These are phyloP conservation scores for Lynx canadensis DNA, from an alignment of 2,113 vertebrate species.

Conservation along the genomic window DNA sequence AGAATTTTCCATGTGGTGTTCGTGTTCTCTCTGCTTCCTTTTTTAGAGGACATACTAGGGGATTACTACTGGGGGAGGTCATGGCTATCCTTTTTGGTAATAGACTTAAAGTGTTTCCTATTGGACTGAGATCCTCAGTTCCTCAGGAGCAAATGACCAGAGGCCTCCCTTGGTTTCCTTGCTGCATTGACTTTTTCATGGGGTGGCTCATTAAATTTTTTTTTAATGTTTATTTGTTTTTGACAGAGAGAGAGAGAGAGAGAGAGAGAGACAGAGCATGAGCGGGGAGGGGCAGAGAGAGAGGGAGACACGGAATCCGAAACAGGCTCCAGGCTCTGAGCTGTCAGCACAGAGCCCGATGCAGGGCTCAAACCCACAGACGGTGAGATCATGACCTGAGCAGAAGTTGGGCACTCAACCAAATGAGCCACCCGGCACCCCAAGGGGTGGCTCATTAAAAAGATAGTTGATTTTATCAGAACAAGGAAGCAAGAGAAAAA, in stretches of 20 bases:
- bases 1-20: neutral
- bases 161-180: neutral
- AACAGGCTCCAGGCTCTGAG: too few species aligned
- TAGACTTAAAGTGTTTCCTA: neutral
- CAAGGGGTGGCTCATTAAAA: neutral
- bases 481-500: neutral
- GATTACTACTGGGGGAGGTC: neutral
- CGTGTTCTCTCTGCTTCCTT: neutral
- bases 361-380: too few species aligned
- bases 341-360: too few species aligned
- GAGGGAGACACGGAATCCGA: too few species aligned
- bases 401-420: too few species aligned
- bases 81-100: neutral
- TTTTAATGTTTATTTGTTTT: too few species aligned
- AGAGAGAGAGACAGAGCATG: too few species aligned
- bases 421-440: too few species aligned
- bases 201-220: neutral
- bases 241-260: too few species aligned
- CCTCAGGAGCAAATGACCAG: neutral
- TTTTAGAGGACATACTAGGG: neutral
- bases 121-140: neutral
- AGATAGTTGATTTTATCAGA: neutral
- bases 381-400: too few species aligned
- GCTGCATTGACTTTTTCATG: neutral
- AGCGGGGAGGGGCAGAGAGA: too few species aligned